phyloP scores from a whole-genome alignment of 2,113 vertebrate genomes.

The Gymnobelideus leadbeateri region DNA sequence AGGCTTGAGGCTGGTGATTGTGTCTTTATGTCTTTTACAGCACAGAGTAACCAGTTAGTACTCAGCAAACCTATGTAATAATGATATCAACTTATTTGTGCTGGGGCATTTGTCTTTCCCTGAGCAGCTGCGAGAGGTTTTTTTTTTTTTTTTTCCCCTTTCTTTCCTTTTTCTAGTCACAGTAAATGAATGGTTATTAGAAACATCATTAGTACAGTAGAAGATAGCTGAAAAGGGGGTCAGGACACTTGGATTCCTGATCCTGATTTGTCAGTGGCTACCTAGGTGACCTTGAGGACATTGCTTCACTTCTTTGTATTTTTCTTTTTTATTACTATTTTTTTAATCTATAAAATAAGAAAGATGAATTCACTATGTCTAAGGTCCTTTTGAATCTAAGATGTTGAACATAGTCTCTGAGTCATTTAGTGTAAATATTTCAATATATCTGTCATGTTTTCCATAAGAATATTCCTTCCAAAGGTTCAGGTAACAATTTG shows the following conservation, averaged over 20 bases:
- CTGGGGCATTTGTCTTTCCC: background rate
- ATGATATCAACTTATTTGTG: background rate
- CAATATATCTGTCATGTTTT: background rate
- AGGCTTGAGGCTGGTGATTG: slow-evolving; percentile 32
- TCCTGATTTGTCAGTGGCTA: background rate
- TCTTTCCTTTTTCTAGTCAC: background rate
- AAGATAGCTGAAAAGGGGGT: background rate
- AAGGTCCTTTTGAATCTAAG: background rate
- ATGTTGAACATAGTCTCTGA: background rate
- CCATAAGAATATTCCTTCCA: background rate
- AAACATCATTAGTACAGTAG: background rate
- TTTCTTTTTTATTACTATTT: background rate
- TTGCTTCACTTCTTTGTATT: background rate
- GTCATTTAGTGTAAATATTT: background rate
- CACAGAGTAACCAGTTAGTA: background rate
- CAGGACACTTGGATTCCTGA: background rate
- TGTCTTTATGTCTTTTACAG: slow-evolving; percentile 32
- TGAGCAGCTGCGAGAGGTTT: slow-evolving; percentile 12
- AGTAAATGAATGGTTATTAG: background rate
- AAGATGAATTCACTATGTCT: background rate
- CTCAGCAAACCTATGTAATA: slow-evolving; percentile 3
- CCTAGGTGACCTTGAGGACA: background rate
- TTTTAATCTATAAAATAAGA: background rate
- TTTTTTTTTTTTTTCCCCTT: background rate
- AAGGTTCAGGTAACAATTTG: background rate